These are phyloP conservation scores for Macrosteles quadrilineatus DNA, from an alignment of 1,140 invertebrate genomes.

Conservation along the genomic window DNA sequence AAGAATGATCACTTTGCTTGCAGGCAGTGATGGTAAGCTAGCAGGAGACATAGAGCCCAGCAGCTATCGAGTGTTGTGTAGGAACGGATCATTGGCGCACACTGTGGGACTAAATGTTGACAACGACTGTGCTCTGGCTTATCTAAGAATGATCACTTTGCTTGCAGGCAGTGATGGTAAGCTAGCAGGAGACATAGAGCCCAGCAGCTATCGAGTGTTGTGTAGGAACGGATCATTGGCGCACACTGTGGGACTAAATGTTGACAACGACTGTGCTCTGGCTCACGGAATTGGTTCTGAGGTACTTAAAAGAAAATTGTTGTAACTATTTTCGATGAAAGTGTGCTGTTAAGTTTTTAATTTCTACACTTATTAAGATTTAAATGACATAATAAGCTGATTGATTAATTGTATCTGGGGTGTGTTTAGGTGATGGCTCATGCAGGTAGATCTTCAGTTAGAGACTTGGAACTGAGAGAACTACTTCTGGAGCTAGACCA, in stretches of 20 bases:
- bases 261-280: slow-evolving; percentile 58
- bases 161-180: slow-evolving; percentile 23
- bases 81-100: slow-evolving; percentile 57
- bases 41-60: slow-evolving; percentile 28
- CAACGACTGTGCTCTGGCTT: slow-evolving; percentile 56
- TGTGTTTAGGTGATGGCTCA: slow-evolving; percentile 38
- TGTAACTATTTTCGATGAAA: slow-evolving; percentile 40
- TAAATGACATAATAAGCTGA: neutral
- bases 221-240: slow-evolving; percentile 61
- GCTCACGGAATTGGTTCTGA: slow-evolving; percentile 60
- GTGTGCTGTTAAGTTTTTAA: slow-evolving; percentile 49
- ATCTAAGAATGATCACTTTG: too few species aligned
- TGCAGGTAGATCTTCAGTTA: slow-evolving; percentile 39
- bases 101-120: slow-evolving; percentile 55
- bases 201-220: slow-evolving; percentile 52
- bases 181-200: slow-evolving; percentile 23
- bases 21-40: slow-evolving; percentile 24
- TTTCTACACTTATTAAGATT: slow-evolving; percentile 40
- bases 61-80: slow-evolving; percentile 56
- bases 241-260: slow-evolving; percentile 50
- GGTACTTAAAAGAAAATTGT: too few species aligned
- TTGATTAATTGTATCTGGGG: neutral
- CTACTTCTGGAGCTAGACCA: slow-evolving; percentile 56
- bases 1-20: too few species aligned
- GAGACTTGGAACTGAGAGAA: slow-evolving; percentile 44